Evolutionary conservation across 2,888 invertebrate genomes (phyloP).

Genomic region (Mesorhabditis spiculigera): DNA sequence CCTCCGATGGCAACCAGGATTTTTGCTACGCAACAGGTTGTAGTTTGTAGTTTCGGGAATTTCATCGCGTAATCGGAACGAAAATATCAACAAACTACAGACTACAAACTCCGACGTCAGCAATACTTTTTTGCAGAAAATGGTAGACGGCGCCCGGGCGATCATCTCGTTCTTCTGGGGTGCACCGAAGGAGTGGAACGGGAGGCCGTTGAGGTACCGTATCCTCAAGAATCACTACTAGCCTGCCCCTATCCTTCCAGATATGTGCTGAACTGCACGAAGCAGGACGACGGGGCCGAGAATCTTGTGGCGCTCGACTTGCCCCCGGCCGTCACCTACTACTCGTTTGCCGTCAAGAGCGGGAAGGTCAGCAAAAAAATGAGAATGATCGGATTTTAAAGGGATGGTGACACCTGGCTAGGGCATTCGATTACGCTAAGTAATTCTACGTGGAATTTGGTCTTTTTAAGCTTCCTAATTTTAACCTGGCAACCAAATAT

Average conservation of each 20-base stretch:
- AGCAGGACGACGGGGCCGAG: constrained; percentile 30
- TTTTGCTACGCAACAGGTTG: constrained; percentile 51
- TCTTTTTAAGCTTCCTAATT: too few relatives aligned
- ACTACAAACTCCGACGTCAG: background rate
- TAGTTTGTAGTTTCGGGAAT: background rate
- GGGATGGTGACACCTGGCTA: background rate
- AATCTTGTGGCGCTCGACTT: background rate
- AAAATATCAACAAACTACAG: background rate
- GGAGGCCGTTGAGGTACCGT: constrained; percentile 42
- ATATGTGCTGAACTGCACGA: constrained; percentile 49
- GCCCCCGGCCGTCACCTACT: constrained; percentile 39
- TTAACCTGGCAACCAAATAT: too few relatives aligned
- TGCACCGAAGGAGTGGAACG: constrained; percentile 54
- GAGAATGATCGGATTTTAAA: too few relatives aligned
- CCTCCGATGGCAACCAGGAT: constrained; percentile 43
- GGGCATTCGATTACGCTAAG: background rate
- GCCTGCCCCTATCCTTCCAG: too few relatives aligned
- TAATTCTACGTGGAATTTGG: background rate
- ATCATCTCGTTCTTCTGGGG: constrained; percentile 56
- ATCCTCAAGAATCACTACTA: too few relatives aligned
- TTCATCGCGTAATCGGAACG: background rate
- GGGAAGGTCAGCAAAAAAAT: constrained; percentile 36
- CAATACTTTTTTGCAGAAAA: constrained; percentile 33
- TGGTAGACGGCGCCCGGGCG: constrained; percentile 55
- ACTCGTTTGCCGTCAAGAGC: constrained; percentile 53